These are phyloP conservation scores for Rhipidura dahli DNA, from an alignment of 2,113 vertebrate species.

Conservation along the genomic window DNA sequence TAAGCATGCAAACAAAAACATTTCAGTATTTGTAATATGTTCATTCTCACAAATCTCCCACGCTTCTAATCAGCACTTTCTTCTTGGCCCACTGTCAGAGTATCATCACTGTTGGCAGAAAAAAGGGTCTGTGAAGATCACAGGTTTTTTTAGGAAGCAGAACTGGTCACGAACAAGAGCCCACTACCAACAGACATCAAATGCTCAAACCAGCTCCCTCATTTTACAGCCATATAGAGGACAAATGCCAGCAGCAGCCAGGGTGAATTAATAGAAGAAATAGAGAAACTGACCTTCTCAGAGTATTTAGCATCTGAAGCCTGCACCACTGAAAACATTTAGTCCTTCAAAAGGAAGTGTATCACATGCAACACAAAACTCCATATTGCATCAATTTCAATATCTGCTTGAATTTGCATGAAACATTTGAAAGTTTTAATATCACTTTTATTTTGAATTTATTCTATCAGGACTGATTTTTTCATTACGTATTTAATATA, in stretches of 20 bases:
- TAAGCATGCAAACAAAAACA: background rate
- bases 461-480: background rate
- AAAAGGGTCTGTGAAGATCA: background rate
- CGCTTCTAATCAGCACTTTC: background rate
- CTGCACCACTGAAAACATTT: background rate
- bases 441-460: background rate
- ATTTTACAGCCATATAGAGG: background rate
- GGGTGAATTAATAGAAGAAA: background rate
- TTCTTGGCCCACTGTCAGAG: background rate
- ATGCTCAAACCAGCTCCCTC: background rate
- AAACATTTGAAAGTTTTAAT: background rate
- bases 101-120: background rate
- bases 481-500: background rate
- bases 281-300: background rate
- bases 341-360: background rate
- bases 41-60: background rate
- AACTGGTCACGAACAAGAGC: background rate
- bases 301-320: background rate
- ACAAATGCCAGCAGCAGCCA: background rate
- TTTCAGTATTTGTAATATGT: background rate
- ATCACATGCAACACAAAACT: background rate
- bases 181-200: background rate
- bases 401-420: background rate
- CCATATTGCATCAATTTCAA: background rate
- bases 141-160: background rate